These are phyloP conservation scores for Astreopora myriophthalma DNA, from an alignment of 64 coral and sea anemone species.

Conservation along the genomic window DNA sequence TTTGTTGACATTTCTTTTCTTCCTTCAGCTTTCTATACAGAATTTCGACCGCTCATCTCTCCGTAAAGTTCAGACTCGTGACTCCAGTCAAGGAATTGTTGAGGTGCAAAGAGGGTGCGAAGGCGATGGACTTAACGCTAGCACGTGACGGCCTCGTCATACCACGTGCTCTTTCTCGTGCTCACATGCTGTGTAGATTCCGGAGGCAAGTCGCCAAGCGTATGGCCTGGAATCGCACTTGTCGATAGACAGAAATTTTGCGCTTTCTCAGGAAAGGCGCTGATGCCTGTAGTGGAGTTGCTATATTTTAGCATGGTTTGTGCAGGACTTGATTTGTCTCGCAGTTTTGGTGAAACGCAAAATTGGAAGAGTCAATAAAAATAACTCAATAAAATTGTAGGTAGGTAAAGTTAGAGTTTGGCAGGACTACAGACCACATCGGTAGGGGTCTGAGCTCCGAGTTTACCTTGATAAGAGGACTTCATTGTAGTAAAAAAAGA, in stretches of 20 bases:
- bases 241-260: background rate
- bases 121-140: background rate
- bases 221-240: too few species aligned
- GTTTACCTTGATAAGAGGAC: too few species aligned
- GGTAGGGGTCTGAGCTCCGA: too few species aligned
- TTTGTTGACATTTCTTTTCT: background rate
- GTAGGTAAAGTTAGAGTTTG: too few species aligned
- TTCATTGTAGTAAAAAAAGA: too few species aligned
- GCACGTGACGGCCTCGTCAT: background rate
- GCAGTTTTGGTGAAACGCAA: background rate
- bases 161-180: background rate
- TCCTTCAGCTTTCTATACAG: slow-evolving; percentile 51
- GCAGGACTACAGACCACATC: too few species aligned
- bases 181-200: background rate
- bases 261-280: background rate
- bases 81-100: background rate
- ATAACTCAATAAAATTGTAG: too few species aligned
- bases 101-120: background rate
- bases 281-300: background rate
- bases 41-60: slow-evolving; percentile 51
- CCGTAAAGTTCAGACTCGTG: slow-evolving; percentile 53
- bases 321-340: too few species aligned
- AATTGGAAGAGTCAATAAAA: background rate
- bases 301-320: too few species aligned
- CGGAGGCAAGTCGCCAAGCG: background rate